phyloP scores from a whole-genome alignment of 1,140 invertebrate species.

The Ostrea denselamellosa region DNA sequence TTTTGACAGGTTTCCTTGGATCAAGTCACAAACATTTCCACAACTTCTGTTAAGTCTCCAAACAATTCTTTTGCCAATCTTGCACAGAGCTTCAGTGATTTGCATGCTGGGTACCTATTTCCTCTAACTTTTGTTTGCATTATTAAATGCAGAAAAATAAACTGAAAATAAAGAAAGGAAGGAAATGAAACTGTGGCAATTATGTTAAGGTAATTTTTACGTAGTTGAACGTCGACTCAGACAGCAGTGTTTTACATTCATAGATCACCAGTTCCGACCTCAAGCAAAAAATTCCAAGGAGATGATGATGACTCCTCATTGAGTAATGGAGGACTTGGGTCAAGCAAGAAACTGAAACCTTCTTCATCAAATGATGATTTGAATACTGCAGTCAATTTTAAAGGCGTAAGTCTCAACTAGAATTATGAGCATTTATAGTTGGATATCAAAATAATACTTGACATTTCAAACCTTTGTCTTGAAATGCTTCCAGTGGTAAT shows the following conservation, averaged over 20 bases:
- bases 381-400: constrained; percentile 7
- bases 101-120: constrained; percentile 51
- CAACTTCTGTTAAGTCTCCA: constrained; percentile 51
- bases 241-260: not conserved
- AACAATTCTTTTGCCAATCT: constrained; percentile 61
- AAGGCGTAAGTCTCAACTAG: not conserved
- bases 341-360: constrained; percentile 4
- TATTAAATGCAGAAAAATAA: not conserved
- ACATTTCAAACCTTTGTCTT: too few relatives aligned
- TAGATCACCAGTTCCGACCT: not conserved
- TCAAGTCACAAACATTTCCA: constrained; percentile 56
- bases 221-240: not conserved
- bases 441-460: too few relatives aligned
- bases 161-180: not conserved
- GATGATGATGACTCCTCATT: not conserved
- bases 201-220: not conserved
- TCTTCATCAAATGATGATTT: not conserved
- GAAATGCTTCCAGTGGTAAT: too few relatives aligned
- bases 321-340: not conserved
- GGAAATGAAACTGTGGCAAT: not conserved
- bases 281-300: not conserved
- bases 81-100: constrained; percentile 63
- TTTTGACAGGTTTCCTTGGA: constrained; percentile 64
- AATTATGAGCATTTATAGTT: too few relatives aligned
- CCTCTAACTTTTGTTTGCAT: not conserved